These are phyloP conservation scores for Cerceris ruficornis DNA, from an alignment of 2,888 invertebrate species.

Conservation along the genomic window DNA sequence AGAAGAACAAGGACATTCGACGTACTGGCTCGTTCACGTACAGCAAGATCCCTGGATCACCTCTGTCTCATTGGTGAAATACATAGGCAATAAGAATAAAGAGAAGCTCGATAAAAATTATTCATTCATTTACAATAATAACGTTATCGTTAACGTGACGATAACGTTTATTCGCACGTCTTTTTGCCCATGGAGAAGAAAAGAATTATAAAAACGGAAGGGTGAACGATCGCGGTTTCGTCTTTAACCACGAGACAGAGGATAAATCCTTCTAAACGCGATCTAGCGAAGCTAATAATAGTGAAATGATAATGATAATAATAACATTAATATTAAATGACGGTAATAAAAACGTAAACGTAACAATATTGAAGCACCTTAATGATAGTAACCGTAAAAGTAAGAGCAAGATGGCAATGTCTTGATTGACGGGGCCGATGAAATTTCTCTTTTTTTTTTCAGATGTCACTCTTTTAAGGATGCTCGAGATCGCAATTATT, in stretches of 20 bases:
- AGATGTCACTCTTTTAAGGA: neutral
- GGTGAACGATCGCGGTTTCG: neutral
- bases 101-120: slow-evolving; percentile 7
- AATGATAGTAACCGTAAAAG: slow-evolving; percentile 63
- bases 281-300: slow-evolving; percentile 48
- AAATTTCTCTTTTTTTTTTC: neutral
- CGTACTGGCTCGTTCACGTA: slow-evolving; percentile 67
- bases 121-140: too few relatives aligned
- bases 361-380: slow-evolving; percentile 80
- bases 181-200: neutral
- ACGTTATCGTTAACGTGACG: too few relatives aligned
- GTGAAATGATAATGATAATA: slow-evolving; percentile 59
- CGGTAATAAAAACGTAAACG: slow-evolving; percentile 71
- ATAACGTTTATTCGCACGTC: neutral
- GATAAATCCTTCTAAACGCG: slow-evolving; percentile 37
- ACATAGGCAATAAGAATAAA: slow-evolving; percentile 15
- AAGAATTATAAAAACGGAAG: neutral
- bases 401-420: slow-evolving; percentile 46
- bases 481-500: slow-evolving; percentile 5
- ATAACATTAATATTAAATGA: slow-evolving; percentile 69
- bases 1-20: slow-evolving; percentile 49
- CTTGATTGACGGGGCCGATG: slow-evolving; percentile 27
- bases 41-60: slow-evolving; percentile 40
- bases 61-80: slow-evolving; percentile 56
- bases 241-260: slow-evolving; percentile 46